Percentiles rank a stretch among this genome's conserved stretches.
Conservation (phyloP, 2,797 vertebrate genomes). For the Perdix hodgsoniae region DNA sequence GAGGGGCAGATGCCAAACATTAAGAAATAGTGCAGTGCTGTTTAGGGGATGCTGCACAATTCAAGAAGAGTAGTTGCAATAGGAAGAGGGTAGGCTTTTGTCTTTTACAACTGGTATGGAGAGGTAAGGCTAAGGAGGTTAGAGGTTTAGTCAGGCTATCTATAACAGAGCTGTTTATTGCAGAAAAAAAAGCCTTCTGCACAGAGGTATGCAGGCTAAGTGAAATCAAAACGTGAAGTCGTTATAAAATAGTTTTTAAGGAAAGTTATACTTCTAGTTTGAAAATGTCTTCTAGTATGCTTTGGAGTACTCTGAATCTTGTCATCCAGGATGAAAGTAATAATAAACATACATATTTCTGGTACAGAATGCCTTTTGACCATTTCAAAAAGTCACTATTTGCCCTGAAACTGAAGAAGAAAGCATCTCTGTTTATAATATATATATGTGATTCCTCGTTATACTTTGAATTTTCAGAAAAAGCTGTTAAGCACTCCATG, state of each 20-base stretch:
- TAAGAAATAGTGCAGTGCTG: neutral
- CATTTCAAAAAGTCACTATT: neutral
- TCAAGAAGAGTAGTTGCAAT: neutral
- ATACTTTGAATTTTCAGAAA: neutral
- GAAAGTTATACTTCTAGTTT: neutral
- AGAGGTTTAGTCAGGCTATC: neutral
- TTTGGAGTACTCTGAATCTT: neutral
- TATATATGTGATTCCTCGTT: neutral
- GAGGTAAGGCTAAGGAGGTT: neutral
- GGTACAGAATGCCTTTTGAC: neutral
- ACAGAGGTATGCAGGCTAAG: neutral
- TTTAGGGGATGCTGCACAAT: neutral
- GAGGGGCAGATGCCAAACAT: constrained; percentile 9
- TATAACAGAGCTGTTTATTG: neutral
- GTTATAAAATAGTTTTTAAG: neutral
- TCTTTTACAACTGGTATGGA: neutral
- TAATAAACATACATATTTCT: neutral
- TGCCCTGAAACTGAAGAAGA: neutral
- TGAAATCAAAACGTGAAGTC: neutral
- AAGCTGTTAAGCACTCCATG: neutral
- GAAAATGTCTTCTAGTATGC: neutral
- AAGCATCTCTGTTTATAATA: neutral
- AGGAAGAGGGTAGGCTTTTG: neutral
- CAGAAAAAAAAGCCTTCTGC: neutral
- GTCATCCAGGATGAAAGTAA: neutral